phyloP scores from a whole-genome alignment of 1,140 invertebrate genomes.

The Hyphantria cunea region DNA sequence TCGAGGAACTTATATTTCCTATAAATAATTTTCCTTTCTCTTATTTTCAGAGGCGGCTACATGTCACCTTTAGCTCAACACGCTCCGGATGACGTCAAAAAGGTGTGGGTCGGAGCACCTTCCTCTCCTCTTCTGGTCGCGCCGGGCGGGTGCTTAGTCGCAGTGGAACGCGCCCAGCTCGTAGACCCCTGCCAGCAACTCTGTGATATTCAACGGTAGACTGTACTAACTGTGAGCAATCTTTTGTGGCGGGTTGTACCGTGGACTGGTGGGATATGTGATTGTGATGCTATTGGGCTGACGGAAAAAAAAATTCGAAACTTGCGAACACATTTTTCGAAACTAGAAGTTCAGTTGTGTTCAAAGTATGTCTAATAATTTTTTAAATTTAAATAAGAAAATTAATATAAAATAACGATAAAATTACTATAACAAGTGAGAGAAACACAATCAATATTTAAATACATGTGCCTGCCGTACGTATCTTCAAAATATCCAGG shows the following conservation, averaged over 20 bases:
- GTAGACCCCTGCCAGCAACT: slow-evolving; percentile 50
- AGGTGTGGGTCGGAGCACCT: slow-evolving; percentile 67
- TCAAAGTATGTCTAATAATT: no score
- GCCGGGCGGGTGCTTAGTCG: slow-evolving; percentile 66
- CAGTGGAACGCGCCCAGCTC: slow-evolving; percentile 65
- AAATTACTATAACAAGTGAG: no score
- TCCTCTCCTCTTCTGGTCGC: slow-evolving; percentile 63
- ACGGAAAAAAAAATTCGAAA: no score
- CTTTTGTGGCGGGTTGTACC: slow-evolving; percentile 49
- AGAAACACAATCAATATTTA: no score
- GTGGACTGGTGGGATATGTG: slow-evolving; percentile 40
- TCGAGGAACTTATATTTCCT: no score
- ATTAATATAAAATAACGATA: no score
- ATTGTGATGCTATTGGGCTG: slow-evolving; percentile 14
- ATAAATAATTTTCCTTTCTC: neutral
- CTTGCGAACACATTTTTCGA: no score
- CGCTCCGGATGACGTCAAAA: slow-evolving; percentile 66
- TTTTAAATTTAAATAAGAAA: no score
- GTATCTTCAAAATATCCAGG: no score
- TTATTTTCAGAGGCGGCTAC: slow-evolving; percentile 67
- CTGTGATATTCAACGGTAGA: slow-evolving; percentile 75
- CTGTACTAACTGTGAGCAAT: slow-evolving; percentile 28
- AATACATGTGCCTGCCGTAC: no score
- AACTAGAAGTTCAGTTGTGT: no score
- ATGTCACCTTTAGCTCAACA: slow-evolving; percentile 64